Base-by-base conservation (phyloP, 2,888 invertebrate genomes). In the Drosophila picticornis region DNA sequence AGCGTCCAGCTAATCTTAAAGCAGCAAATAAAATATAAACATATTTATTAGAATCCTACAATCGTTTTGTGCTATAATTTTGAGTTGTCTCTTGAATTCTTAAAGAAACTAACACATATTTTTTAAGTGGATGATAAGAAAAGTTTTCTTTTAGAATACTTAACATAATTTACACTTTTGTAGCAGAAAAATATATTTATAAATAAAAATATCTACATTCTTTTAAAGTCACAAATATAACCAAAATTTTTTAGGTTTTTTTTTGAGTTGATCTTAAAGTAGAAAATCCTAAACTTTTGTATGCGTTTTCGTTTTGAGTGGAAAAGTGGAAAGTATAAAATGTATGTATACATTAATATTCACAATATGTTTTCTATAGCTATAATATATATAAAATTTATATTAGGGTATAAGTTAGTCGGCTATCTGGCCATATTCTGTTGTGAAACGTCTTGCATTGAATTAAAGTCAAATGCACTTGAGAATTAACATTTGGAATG, bases 401-500 rank as follows among this genome's bases (percentile, higher is more conserved):
- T 22, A 2, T 29, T 4, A 80, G 76, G 2, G 72, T 32, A 75
- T 75, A 19, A 3, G 11, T 22, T 25, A 48, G 31, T 76, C 76
- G 16, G 1, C 4, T 16, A 10, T 27, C 9, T 10, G 0, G 4
- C n/a, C 4, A 4, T 22, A 10, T 11, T 19, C 1, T 4, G 5
- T 7, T 4, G 0, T 29, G 61, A 27, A 25, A 13, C n/a, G 40
- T 65, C 63, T 70, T 60, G 68, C 59, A 68, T 80, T 62, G 75
- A 77, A 75, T 77, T 75, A 79, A 73, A 81, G 84, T 84, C 83
- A 88, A 91, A 90, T 90, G 87, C 84, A 87, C 85, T 91, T 90
- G 87, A 90, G 89, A 91, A 91, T 88, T 89, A 87, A 84, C 83
- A 83, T 82, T 83, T 79, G 92, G 91, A 91, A 92, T 91, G 81